A percentile compares a stretch with the other conserved stretches of the same genome.
These are phyloP conservation scores for Lytechinus pictus DNA, from an alignment of 35 echinoderm and acorn worm genomes.

Conservation along the genomic window DNA sequence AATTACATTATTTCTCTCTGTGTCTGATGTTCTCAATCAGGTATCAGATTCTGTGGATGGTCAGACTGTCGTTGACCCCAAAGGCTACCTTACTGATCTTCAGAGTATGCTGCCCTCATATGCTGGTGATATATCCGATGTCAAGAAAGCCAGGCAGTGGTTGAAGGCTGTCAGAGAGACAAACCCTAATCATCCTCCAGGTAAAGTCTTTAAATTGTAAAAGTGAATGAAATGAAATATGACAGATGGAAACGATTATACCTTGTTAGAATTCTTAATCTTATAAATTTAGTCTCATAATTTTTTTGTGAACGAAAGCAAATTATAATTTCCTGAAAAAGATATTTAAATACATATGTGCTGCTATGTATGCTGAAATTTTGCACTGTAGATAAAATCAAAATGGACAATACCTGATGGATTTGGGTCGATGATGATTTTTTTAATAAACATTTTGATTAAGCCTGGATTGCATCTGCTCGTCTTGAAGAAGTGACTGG, in stretches of 20 bases:
- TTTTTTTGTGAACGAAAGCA: too few species aligned
- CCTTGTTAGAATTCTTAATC: too few species aligned
- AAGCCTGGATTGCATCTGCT: conserved; percentile 98
- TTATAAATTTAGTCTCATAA: too few species aligned
- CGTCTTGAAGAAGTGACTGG: conserved; percentile 97
- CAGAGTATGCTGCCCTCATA: conserved; percentile 99
- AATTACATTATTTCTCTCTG: neutral
- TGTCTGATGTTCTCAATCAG: conserved; percentile 7
- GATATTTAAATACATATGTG: too few species aligned
- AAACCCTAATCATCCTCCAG: conserved; percentile 97
- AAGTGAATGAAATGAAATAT: too few species aligned
- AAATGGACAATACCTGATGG: too few species aligned
- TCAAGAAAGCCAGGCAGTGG: conserved; percentile 91
- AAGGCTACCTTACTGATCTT: conserved; percentile 96
- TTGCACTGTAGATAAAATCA: too few species aligned
- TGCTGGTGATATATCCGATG: conserved; percentile 92
- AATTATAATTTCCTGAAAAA: too few species aligned
- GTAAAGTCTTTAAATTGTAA: neutral
- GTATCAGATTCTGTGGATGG: conserved; percentile 98
- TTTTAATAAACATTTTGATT: neutral
- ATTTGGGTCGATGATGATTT: too few species aligned
- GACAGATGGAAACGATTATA: too few species aligned
- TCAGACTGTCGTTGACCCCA: conserved; percentile 97
- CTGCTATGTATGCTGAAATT: too few species aligned
- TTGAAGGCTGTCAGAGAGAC: conserved; percentile 94